phyloP scores from a whole-genome alignment of 2,888 invertebrate genomes.

The Andrena camellia region DNA sequence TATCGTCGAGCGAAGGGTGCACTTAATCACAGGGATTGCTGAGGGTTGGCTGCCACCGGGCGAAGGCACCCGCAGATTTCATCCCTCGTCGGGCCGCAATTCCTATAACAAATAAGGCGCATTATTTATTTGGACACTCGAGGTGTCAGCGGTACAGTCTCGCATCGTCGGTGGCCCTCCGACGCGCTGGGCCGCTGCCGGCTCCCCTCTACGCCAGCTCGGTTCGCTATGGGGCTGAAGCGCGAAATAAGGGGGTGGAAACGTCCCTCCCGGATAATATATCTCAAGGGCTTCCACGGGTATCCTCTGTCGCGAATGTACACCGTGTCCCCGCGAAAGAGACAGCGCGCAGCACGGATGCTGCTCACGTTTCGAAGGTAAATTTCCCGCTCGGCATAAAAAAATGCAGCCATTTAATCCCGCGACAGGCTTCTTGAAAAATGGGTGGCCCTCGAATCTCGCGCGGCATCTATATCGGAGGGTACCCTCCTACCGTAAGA shows the following conservation, averaged over 20 bases:
- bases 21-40: conserved; percentile 57
- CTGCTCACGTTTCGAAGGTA: conserved; percentile 47
- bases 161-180: conserved; percentile 63
- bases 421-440: conserved; percentile 16
- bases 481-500: neutral
- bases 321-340: conserved; percentile 40
- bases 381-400: conserved; percentile 33
- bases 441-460: conserved; percentile 11
- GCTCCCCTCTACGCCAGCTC: conserved; percentile 33
- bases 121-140: conserved; percentile 80
- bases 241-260: conserved; percentile 71
- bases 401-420: conserved; percentile 43
- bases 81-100: conserved; percentile 62
- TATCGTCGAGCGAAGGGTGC: conserved; percentile 52
- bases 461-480: neutral
- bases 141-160: conserved; percentile 78
- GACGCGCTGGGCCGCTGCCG: conserved; percentile 10
- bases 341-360: conserved; percentile 45
- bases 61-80: conserved; percentile 61
- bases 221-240: conserved; percentile 50
- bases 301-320: conserved; percentile 50
- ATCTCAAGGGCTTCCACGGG: conserved; percentile 61
- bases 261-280: conserved; percentile 71
- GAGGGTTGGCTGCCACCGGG: conserved; percentile 28
- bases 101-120: conserved; percentile 79